A percentile compares a stretch with the other conserved stretches of the same genome.
Evolutionary conservation across 2,888 invertebrate genomes (phyloP).

Genomic region (Drosophila fulvimacula): DNA sequence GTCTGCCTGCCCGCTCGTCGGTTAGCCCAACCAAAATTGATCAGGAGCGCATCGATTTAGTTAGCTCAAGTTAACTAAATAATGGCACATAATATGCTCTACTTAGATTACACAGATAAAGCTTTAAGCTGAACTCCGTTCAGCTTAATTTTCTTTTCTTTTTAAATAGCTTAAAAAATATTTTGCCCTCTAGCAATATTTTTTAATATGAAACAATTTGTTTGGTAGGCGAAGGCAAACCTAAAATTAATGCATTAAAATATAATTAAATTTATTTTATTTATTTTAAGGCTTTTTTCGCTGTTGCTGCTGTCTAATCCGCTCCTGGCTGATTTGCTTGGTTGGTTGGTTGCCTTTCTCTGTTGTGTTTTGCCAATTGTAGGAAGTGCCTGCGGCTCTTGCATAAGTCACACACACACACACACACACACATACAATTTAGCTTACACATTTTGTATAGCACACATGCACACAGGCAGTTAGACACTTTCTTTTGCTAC

Average conservation of each 20-base stretch:
- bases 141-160: background rate
- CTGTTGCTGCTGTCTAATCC: slow-evolving; percentile 8
- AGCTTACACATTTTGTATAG: slow-evolving; percentile 5
- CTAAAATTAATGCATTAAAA: background rate
- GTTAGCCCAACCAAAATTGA: background rate
- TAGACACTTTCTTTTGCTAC: slow-evolving; percentile 78
- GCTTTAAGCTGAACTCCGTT: background rate
- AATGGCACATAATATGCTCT: background rate
- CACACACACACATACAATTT: slow-evolving; percentile 3
- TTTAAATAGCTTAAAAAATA: background rate
- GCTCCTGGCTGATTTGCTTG: slow-evolving; percentile 39
- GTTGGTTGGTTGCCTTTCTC: slow-evolving; percentile 44
- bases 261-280: slow-evolving; percentile 6
- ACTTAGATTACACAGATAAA: no score
- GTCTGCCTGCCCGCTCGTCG: background rate
- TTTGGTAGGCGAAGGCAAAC: background rate
- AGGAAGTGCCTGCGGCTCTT: slow-evolving; percentile 73
- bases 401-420: slow-evolving; percentile 60
- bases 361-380: slow-evolving; percentile 79
- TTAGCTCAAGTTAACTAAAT: background rate
- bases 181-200: no score
- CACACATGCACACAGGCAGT: slow-evolving; percentile 61
- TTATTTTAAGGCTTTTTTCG: background rate
- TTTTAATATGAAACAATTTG: background rate
- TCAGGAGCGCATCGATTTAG: slow-evolving; percentile 16